These are phyloP conservation scores for Seira ritae DNA, from an alignment of 2,888 invertebrate genomes.

Conservation along the genomic window DNA sequence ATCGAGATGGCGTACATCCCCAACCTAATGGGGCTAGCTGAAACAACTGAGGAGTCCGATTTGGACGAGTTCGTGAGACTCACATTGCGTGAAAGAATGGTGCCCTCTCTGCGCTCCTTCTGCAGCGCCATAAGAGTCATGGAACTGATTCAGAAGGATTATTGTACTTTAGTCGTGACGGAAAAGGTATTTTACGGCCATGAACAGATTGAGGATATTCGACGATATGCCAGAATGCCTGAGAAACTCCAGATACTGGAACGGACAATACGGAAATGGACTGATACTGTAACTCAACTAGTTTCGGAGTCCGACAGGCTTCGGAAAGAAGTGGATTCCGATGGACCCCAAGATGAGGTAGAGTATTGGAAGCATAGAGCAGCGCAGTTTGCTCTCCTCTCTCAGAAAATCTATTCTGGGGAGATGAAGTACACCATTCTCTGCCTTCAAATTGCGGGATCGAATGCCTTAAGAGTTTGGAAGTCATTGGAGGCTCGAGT, in stretches of 20 bases:
- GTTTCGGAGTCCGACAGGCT: conserved; percentile 94
- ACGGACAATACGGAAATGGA: conserved; percentile 86
- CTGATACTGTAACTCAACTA: conserved; percentile 77
- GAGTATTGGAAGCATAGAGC: conserved; percentile 97
- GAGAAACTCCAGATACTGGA: conserved; percentile 83
- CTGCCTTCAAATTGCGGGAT: conserved; percentile 85
- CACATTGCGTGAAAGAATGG: conserved; percentile 87
- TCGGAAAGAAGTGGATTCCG: conserved; percentile 91
- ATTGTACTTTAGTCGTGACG: conserved; percentile 60
- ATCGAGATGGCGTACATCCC: conserved; percentile 88
- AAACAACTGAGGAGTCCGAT: conserved; percentile 80
- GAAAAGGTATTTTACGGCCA: conserved; percentile 70
- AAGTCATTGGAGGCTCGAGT: conserved; percentile 91
- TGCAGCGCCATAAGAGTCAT: conserved; percentile 91
- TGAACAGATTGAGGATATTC: conserved; percentile 79
- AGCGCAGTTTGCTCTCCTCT: conserved; percentile 92
- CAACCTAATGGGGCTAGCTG: conserved; percentile 86
- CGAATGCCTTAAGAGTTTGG: conserved; percentile 89
- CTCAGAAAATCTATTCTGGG: conserved; percentile 75
- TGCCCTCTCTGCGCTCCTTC: conserved; percentile 89
- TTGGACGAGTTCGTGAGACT: conserved; percentile 87
- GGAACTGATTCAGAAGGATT: conserved; percentile 68
- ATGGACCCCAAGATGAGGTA: conserved; percentile 94
- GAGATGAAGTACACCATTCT: conserved; percentile 80
- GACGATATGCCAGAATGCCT: conserved; percentile 82